Evolutionary conservation across 2,113 vertebrate species (phyloP), one percentile per base, ranked within the genome.

Genomic region (Ceuthmochares aereus): DNA sequence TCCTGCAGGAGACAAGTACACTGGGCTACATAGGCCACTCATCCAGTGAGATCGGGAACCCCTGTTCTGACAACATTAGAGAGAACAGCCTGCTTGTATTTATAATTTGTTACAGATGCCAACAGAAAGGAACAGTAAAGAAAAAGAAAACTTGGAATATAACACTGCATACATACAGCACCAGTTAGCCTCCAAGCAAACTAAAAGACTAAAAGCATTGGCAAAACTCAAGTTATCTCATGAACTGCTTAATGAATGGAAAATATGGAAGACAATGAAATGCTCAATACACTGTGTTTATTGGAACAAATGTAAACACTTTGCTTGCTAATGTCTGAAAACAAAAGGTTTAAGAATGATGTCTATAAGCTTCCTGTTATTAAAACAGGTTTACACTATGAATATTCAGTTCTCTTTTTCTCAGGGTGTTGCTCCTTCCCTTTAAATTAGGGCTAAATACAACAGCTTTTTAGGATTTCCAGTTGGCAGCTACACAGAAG

Each of bases 281-380:
- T 14, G 9, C 42, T 74, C 3, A 0, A 85, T 7, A n/a, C 6
- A 6, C 3, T 59, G 18, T 52, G 12, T 58, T 85, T 43, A n/a
- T 8, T 47, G 26, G 6, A 84, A 70, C 8, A 90, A 83, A 77
- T 6, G 5, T n/a, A 64, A 91, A 68, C n/a, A 49, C 12, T 77
- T 84, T 23, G 11, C 25, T 69, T 72, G 45, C 6, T 74, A 64
- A 54, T 20, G 18, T 62, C n/a, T 72, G 40, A 75, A 93, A 94
- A 70, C 29, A 88, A 82, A 83, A 64, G 11, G 21, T 26, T 67
- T 55, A 59, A 70, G 21, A 49, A 60, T 6, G 3, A 40, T 22
- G 6, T 9, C 32, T 9, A 32, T 4, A 45, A 0, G 1, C 16
- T 74, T 81, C 12, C 25, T 40, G 17, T n/a, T 85, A 59, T 6